These are phyloP conservation scores for Hedya salicella DNA, from an alignment of 2,888 invertebrate species.

Conservation along the genomic window DNA sequence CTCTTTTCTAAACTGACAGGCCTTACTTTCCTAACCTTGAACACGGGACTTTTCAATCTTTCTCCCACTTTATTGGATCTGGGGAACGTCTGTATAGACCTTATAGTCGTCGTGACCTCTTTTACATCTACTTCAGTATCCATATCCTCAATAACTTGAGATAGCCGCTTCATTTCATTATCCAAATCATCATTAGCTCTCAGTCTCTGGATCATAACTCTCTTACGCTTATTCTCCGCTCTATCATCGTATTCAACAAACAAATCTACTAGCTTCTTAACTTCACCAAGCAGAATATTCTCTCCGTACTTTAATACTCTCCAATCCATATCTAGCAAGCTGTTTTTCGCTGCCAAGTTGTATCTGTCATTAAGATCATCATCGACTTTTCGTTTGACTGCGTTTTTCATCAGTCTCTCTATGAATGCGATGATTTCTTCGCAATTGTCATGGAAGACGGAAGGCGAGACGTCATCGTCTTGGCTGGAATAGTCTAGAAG, in stretches of 20 bases:
- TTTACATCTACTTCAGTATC: constrained; percentile 63
- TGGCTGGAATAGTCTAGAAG: constrained; percentile 89
- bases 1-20: constrained; percentile 59
- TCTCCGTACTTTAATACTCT: constrained; percentile 80
- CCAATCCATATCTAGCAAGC: constrained; percentile 79
- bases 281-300: constrained; percentile 76
- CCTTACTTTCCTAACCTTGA: constrained; percentile 73
- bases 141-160: constrained; percentile 75
- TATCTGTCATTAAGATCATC: constrained; percentile 72
- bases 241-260: constrained; percentile 64
- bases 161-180: constrained; percentile 76
- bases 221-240: constrained; percentile 63
- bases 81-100: constrained; percentile 46
- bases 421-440: constrained; percentile 76
- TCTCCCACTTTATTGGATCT: constrained; percentile 38
- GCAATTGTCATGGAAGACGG: constrained; percentile 77
- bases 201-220: constrained; percentile 59
- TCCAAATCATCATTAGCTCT: constrained; percentile 73
- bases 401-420: constrained; percentile 65
- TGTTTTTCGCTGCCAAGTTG: constrained; percentile 72
- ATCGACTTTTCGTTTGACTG: constrained; percentile 56
- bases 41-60: constrained; percentile 67
- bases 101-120: constrained; percentile 54
- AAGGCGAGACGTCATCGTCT: constrained; percentile 83
- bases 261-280: constrained; percentile 73